Percentiles rank a stretch among this genome's conserved stretches.
Evolutionary conservation across 2,113 vertebrate species (phyloP).

Genomic region (Mormyrus lacerda): DNA sequence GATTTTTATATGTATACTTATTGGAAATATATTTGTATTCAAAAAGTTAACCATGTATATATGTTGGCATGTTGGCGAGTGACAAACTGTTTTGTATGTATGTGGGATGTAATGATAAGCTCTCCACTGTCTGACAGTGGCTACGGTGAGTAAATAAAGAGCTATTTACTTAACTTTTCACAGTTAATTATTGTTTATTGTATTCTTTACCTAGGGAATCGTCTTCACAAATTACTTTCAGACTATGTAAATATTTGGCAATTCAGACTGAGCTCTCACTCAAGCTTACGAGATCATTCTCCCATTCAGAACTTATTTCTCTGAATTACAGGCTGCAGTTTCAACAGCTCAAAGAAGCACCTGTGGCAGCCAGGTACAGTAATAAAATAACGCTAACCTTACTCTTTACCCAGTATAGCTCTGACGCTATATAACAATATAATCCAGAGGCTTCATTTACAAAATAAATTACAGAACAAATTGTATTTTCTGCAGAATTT

Average conservation of each 20-base stretch:
- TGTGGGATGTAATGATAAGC: slow-evolving; percentile 44
- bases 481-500: neutral
- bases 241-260: slow-evolving; percentile 40
- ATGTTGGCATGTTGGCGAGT: slow-evolving; percentile 59
- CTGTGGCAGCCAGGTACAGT: neutral
- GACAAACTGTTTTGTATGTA: slow-evolving; percentile 32
- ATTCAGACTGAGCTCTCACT: neutral
- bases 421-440: neutral
- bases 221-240: neutral
- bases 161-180: slow-evolving; percentile 2
- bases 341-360: neutral
- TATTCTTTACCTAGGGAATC: neutral
- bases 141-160: slow-evolving; percentile 60
- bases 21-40: slow-evolving; percentile 23
- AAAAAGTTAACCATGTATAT: slow-evolving; percentile 47
- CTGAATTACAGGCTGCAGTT: neutral
- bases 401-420: neutral
- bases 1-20: slow-evolving; percentile 18
- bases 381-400: neutral
- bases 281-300: neutral
- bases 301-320: neutral
- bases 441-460: neutral
- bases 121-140: slow-evolving; percentile 50
- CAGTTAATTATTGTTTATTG: neutral
- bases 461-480: neutral